Conservation (phyloP, 2,797 vertebrate genomes). For the Scomberomorus guttatus region DNA sequence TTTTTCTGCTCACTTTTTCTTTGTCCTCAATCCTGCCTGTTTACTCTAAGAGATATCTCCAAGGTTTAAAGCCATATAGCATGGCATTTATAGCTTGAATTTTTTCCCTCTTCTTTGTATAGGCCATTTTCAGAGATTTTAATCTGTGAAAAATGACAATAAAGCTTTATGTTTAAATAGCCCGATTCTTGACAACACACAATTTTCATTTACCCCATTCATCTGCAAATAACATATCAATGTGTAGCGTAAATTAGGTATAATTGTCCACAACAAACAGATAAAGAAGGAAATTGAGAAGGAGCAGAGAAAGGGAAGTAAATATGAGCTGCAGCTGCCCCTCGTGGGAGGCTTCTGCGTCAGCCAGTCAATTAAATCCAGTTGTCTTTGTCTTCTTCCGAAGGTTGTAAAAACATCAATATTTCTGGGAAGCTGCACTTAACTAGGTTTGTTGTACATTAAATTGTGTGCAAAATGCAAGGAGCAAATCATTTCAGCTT, state of each 20-base stretch:
- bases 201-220: background rate
- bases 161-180: background rate
- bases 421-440: slow-evolving; percentile 46
- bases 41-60: slow-evolving; percentile 11
- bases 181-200: background rate
- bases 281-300: slow-evolving; percentile 21
- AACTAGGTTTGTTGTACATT: slow-evolving; percentile 45
- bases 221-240: slow-evolving; percentile 24
- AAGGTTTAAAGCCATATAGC: slow-evolving; percentile 19
- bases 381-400: slow-evolving; percentile 51
- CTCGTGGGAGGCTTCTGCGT: slow-evolving; percentile 57
- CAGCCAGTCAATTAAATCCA: slow-evolving; percentile 64
- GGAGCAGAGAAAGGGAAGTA: slow-evolving; percentile 11
- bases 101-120: background rate
- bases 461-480: slow-evolving; percentile 31
- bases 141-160: background rate
- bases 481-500: slow-evolving; percentile 28
- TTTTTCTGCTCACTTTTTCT: slow-evolving; percentile 14
- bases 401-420: slow-evolving; percentile 55
- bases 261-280: slow-evolving; percentile 12
- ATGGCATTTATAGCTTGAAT: slow-evolving; percentile 15
- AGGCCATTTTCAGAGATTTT: background rate
- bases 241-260: background rate
- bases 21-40: background rate
- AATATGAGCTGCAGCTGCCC: slow-evolving; percentile 51